A percentile compares a stretch with the other conserved stretches of the same genome.
These are phyloP conservation scores for Alcis repandata DNA, from an alignment of 2,888 invertebrate species.

Conservation along the genomic window DNA sequence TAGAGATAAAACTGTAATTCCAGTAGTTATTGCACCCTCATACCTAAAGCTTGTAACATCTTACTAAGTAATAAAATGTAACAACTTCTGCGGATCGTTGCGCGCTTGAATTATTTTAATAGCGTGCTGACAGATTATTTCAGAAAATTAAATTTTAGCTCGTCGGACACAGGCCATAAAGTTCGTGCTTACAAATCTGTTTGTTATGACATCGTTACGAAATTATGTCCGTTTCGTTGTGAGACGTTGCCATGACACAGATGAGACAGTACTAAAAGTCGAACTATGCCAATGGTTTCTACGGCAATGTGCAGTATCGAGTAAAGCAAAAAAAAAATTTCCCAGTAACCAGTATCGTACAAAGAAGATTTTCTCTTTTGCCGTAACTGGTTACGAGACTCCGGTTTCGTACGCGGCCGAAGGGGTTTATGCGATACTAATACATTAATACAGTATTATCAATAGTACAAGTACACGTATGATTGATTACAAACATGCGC, in stretches of 20 bases:
- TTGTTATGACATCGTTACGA: conserved; percentile 86
- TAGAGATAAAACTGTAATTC: conserved; percentile 40
- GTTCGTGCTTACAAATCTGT: conserved; percentile 86
- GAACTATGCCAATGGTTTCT: too few species aligned
- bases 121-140: conserved; percentile 83
- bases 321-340: too few species aligned
- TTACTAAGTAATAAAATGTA: conserved; percentile 66
- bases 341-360: too few species aligned
- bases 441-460: background rate
- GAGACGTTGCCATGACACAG: conserved; percentile 74
- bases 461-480: too few species aligned
- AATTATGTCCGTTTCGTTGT: conserved; percentile 83
- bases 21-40: conserved; percentile 34
- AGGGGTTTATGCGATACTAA: background rate
- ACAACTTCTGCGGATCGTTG: conserved; percentile 63
- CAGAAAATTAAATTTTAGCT: conserved; percentile 86
- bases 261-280: conserved; percentile 24
- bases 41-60: conserved; percentile 48
- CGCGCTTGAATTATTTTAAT: conserved; percentile 84
- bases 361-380: too few species aligned
- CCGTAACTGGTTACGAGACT: too few species aligned
- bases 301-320: too few species aligned
- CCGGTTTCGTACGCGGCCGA: too few species aligned
- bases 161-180: conserved; percentile 86
- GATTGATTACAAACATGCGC: too few species aligned